Percentiles rank a stretch among this genome's conserved stretches.
phyloP scores from a whole-genome alignment of 2,888 invertebrate species.

The Netelia melanura region DNA sequence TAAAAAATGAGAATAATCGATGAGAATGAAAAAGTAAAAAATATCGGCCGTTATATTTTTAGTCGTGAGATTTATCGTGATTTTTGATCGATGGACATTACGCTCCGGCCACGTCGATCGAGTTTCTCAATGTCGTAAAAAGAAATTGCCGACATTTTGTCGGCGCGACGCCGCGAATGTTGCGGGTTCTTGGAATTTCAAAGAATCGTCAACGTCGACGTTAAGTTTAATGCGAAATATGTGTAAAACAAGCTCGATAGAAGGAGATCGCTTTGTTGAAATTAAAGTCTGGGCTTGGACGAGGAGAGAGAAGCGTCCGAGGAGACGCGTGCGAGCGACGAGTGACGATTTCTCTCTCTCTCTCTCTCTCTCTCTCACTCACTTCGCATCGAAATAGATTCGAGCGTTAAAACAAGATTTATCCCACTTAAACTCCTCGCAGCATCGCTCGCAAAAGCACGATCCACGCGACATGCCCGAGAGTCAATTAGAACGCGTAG shows the following conservation, averaged over 20 bases:
- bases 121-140: no score
- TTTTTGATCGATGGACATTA: no score
- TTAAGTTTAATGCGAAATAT: background rate
- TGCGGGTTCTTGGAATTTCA: no score
- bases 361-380: background rate
- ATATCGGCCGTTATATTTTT: no score
- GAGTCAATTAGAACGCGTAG: conserved; percentile 57
- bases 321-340: background rate
- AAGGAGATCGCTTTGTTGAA: background rate
- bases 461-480: conserved; percentile 20
- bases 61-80: no score
- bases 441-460: conserved; percentile 3
- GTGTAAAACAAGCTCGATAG: background rate
- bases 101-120: no score
- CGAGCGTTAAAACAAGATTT: conserved; percentile 58
- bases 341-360: background rate
- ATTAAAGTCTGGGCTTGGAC: background rate
- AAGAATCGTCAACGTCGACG: no score
- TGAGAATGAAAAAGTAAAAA: no score
- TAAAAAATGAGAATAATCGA: no score
- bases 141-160: no score
- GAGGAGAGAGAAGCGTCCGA: background rate
- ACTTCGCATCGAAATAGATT: conserved; percentile 7
- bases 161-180: no score
- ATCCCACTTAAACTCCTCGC: conserved; percentile 48